Base-by-base conservation (phyloP, 2,888 invertebrate genomes). In the Adelognathus sp. region DNA sequence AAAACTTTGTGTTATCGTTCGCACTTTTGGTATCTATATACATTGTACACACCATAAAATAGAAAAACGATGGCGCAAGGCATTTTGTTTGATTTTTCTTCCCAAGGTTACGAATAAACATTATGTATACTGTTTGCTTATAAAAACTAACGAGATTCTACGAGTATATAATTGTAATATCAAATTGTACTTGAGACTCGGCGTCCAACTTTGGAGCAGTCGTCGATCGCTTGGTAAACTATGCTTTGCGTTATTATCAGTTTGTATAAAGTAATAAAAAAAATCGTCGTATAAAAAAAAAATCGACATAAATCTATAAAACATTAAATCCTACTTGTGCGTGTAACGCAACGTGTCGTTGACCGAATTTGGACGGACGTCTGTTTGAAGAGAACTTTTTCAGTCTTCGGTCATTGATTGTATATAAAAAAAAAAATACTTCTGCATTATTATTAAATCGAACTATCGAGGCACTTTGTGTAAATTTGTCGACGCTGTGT, bases 301-400 rank as follows among this genome's bases (percentile, higher is more conserved):
- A 71, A 71, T 52, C 18, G n/a, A 39, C 16, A 29, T 33, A 52
- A 41, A 73, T 56, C 4, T 44, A 24, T 67, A 3, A n/a, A 33
- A 33, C 33, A 31, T 58, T 21, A 36, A 36, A 67, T 29, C 21
- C 52, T 69, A 58, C 31, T 39, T 41, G 41, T 33, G 58, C 33
- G 58, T 69, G 46, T 58, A 63, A 63, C 36, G 63, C 27, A 31
- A 36, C n/a, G n/a, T 50, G 16, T 76, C 41, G 60, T 69, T 54
- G 83, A 86, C 83, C 81, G 78, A 85, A 81, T 86, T 83, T 87
- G 89, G 89, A 90, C 89, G 88, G 88, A 86, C 77, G 41, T 83
- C 75, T 82, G 50, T 67, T 75, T 82, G 29, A 60, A 18, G 79
- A 81, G 81, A 85, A 80, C 79, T 82, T 82, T 83, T 80, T 89